Percentiles rank a stretch among this genome's conserved stretches.
These are phyloP conservation scores for Brachyptera risi DNA, from an alignment of 2,888 invertebrate species.

Conservation along the genomic window DNA sequence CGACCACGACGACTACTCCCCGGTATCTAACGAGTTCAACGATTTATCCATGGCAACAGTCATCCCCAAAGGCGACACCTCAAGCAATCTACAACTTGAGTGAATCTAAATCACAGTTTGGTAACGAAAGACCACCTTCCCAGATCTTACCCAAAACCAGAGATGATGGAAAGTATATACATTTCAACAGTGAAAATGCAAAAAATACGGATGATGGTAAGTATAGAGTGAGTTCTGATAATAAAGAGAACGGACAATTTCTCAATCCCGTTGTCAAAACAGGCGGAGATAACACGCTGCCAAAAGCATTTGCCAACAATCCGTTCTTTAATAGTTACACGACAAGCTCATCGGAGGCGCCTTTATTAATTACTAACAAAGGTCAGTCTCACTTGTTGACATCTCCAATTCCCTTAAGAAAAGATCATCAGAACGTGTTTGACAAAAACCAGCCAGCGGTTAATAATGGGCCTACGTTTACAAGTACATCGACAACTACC, in stretches of 20 bases:
- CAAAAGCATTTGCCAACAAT: background rate
- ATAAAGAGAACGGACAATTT: background rate
- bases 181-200: background rate
- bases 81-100: no score
- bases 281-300: background rate
- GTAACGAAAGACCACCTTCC: background rate
- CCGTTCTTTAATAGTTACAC: constrained; percentile 4
- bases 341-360: background rate
- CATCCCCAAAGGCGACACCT: no score
- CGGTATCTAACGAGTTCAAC: no score
- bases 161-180: background rate
- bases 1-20: no score
- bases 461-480: background rate
- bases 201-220: background rate
- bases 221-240: background rate
- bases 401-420: background rate
- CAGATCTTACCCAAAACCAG: background rate
- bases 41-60: no score
- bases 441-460: no score
- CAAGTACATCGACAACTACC: background rate
- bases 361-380: background rate
- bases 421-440: background rate
- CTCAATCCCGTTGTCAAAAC: no score
- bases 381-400: background rate
- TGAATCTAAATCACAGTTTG: no score